Conservation (phyloP, 2,797 vertebrate species). For the Clarias laeviceps region DNA sequence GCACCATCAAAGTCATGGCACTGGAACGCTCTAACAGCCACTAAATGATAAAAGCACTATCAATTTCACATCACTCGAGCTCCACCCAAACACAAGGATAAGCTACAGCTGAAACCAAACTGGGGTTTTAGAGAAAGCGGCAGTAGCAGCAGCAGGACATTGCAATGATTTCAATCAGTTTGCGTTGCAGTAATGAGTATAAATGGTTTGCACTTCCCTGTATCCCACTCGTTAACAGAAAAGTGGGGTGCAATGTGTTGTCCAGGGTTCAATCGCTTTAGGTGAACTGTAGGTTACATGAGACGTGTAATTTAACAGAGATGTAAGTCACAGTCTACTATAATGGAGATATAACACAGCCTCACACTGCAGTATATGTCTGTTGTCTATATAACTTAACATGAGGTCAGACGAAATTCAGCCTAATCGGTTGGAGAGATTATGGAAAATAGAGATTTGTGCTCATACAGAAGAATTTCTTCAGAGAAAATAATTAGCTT, state of each 20-base stretch:
- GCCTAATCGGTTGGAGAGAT: neutral
- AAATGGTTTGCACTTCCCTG: neutral
- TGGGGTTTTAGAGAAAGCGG: neutral
- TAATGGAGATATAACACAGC: neutral
- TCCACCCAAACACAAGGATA: neutral
- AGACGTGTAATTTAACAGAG: neutral
- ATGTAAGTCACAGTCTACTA: neutral
- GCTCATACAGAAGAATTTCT: neutral
- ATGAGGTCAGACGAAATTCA: neutral
- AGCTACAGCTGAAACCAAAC: neutral
- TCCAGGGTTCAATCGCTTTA: neutral
- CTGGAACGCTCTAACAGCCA: neutral
- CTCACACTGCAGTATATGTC: neutral
- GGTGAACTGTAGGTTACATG: neutral
- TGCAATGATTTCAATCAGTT: conserved; percentile 32
- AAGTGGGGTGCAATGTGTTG: neutral
- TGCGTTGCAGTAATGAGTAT: conserved; percentile 30
- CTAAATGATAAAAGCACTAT: conserved; percentile 42
- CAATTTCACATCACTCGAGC: conserved; percentile 18
- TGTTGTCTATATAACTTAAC: neutral
- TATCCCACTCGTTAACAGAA: neutral
- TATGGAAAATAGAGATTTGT: neutral
- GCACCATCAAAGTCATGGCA: neutral
- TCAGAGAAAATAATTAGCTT: neutral
- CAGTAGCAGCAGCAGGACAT: conserved; percentile 40